phyloP scores from a whole-genome alignment of 2,888 invertebrate species.

The Halictus quadricinctus region DNA sequence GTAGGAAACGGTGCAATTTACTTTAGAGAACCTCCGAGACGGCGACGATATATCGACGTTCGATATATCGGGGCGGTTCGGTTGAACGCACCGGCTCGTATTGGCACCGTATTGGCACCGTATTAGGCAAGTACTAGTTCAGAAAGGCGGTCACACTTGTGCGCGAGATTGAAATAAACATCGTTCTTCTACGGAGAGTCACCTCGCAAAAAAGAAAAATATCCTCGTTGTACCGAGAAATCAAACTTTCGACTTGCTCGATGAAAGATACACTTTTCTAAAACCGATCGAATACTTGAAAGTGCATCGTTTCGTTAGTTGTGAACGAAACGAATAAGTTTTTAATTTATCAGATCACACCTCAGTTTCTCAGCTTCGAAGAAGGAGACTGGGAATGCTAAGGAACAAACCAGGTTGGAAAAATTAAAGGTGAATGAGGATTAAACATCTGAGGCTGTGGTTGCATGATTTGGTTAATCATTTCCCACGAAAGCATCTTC shows the following conservation, averaged over 20 bases:
- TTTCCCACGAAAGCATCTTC: too few species aligned
- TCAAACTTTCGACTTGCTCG: constrained; percentile 5
- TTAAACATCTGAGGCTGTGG: too few species aligned
- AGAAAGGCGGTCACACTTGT: constrained; percentile 70
- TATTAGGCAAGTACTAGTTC: constrained; percentile 70
- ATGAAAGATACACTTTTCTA: not conserved
- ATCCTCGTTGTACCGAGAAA: constrained; percentile 1
- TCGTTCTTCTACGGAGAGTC: constrained; percentile 33
- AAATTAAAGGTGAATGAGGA: too few species aligned
- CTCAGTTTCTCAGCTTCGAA: too few species aligned
- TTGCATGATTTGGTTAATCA: too few species aligned
- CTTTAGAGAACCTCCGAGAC: constrained; percentile 36
- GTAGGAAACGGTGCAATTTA: constrained; percentile 19
- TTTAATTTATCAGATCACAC: too few species aligned
- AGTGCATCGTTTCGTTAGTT: too few species aligned
- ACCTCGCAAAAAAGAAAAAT: not conserved
- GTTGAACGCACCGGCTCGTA: constrained; percentile 64
- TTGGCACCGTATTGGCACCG: constrained; percentile 67
- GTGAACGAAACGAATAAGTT: too few species aligned
- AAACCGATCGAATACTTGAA: too few species aligned
- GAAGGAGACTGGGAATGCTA: too few species aligned
- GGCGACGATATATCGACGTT: constrained; percentile 38
- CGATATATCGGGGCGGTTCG: constrained; percentile 54
- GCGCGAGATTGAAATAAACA: constrained; percentile 47
- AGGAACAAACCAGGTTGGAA: too few species aligned